Percentiles rank a stretch among this genome's conserved stretches.
Conservation (phyloP, 2,888 invertebrate species). For the Cremastinae sp. region DNA sequence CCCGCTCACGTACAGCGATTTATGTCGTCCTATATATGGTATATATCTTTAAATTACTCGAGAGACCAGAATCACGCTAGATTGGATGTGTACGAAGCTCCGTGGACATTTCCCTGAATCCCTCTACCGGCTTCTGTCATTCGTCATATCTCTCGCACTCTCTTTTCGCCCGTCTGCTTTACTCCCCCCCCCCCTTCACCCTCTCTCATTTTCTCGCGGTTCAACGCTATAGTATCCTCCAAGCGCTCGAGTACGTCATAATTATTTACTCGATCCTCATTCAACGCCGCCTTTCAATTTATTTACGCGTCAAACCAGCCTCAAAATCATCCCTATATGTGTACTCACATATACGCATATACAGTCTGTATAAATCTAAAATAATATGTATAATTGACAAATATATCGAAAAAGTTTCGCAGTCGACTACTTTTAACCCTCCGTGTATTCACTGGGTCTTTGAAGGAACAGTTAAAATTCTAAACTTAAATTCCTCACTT, state of each 20-base stretch:
- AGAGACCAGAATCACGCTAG: slow-evolving; percentile 31
- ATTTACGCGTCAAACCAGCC: background rate
- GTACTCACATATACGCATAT: too few species aligned
- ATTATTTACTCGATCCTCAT: slow-evolving; percentile 48
- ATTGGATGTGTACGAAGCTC: slow-evolving; percentile 23
- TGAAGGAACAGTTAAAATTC: too few species aligned
- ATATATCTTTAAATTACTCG: slow-evolving; percentile 17
- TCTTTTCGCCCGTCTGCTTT: slow-evolving; percentile 19
- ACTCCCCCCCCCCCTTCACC: slow-evolving; percentile 26
- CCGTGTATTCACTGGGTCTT: too few species aligned
- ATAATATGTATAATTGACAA: too few species aligned
- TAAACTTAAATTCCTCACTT: too few species aligned
- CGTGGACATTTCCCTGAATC: slow-evolving; percentile 25
- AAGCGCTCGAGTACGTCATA: slow-evolving; percentile 41
- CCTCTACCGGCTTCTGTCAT: slow-evolving; percentile 7
- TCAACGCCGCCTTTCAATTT: background rate
- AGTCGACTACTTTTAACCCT: too few species aligned
- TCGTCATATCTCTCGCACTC: slow-evolving; percentile 54
- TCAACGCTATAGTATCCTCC: too few species aligned
- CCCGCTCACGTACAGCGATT: background rate
- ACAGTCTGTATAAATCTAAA: too few species aligned
- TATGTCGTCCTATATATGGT: slow-evolving; percentile 17
- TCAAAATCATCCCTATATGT: too few species aligned
- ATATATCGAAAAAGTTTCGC: too few species aligned
- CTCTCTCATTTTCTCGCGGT: slow-evolving; percentile 29